phyloP scores from a whole-genome alignment of 1,140 invertebrate genomes.

The Bombus impatiens region DNA sequence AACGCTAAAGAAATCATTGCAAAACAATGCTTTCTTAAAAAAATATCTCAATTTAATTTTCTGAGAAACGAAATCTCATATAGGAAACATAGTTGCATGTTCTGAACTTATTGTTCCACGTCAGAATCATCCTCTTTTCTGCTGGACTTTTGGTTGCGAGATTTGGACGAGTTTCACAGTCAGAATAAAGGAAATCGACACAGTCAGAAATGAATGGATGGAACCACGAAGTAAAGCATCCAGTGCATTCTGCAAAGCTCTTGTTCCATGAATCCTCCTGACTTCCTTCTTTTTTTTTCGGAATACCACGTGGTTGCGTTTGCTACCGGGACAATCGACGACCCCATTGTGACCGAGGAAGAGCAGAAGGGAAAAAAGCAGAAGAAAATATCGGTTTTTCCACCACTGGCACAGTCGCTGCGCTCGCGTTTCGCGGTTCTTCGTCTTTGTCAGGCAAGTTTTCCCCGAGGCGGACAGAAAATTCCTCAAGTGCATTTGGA shows the following conservation, averaged over 20 bases:
- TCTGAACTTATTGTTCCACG: no score
- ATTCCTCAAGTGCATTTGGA: neutral
- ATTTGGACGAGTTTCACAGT: neutral
- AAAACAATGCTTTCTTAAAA: no score
- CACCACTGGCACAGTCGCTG: neutral
- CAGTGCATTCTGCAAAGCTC: neutral
- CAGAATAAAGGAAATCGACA: neutral
- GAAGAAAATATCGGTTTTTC: conserved; percentile 31
- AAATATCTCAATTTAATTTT: no score
- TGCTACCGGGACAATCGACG: conserved; percentile 27
- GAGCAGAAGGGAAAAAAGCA: neutral
- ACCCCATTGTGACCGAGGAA: neutral
- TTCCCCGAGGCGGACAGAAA: neutral
- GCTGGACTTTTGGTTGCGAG: neutral
- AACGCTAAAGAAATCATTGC: no score
- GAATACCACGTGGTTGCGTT: conserved; percentile 18
- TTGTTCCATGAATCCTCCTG: neutral
- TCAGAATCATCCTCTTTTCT: no score
- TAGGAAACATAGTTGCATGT: no score
- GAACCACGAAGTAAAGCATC: neutral
- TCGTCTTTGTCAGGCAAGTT: neutral
- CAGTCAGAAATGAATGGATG: neutral
- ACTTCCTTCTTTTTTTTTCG: neutral
- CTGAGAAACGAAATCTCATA: no score
- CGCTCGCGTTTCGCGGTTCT: conserved; percentile 2